phyloP scores from a whole-genome alignment of 2,888 invertebrate species.

The Altica lythri region DNA sequence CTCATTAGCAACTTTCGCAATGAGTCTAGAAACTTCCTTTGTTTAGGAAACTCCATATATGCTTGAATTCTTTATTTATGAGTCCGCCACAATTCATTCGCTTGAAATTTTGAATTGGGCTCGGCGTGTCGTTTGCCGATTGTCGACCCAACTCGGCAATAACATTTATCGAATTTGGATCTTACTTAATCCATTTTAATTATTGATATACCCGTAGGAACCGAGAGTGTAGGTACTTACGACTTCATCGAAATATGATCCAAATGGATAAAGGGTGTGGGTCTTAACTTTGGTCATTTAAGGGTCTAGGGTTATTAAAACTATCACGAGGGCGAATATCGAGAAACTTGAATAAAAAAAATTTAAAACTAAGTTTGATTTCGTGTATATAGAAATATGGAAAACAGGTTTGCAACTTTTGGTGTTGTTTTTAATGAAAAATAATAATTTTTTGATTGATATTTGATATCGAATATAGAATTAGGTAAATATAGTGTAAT shows the following conservation, averaged over 20 bases:
- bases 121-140: neutral
- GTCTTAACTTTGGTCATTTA: neutral
- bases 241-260: conserved; percentile 11
- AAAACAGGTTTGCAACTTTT: too few relatives aligned
- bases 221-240: conserved; percentile 10
- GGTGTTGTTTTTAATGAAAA: too few relatives aligned
- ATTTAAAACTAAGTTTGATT: too few relatives aligned
- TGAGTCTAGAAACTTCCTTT: conserved; percentile 30
- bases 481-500: too few relatives aligned
- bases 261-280: conserved; percentile 6
- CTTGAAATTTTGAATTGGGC: conserved; percentile 21
- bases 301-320: too few relatives aligned
- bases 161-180: conserved; percentile 19
- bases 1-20: conserved; percentile 34
- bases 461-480: too few relatives aligned
- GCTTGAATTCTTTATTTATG: conserved; percentile 44
- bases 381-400: too few relatives aligned
- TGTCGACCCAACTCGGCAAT: conserved; percentile 15
- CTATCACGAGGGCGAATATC: too few relatives aligned
- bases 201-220: conserved; percentile 16
- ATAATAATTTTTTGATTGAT: too few relatives aligned
- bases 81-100: conserved; percentile 41
- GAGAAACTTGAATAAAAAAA: too few relatives aligned
- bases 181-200: conserved; percentile 20
- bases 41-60: conserved; percentile 42